Percentiles rank a stretch among this genome's conserved stretches.
phyloP scores from a whole-genome alignment of 2,888 invertebrate genomes.

The Agapostemon virescens region DNA sequence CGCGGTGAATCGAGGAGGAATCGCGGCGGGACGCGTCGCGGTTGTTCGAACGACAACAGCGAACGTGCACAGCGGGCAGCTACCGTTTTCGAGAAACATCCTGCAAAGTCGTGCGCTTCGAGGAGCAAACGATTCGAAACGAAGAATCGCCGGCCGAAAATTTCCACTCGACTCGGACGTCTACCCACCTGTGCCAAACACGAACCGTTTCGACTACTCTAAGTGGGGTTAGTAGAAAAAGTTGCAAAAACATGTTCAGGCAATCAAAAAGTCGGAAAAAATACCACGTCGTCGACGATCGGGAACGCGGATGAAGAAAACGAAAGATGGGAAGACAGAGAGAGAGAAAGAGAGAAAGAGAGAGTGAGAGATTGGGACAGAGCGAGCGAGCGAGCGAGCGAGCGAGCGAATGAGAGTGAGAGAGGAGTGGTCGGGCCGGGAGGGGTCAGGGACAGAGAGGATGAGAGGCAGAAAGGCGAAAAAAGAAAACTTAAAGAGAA shows the following conservation, averaged over 20 bases:
- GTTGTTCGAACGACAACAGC: slow-evolving; percentile 10
- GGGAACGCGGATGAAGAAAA: slow-evolving; percentile 45
- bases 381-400: no score
- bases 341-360: no score
- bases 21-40: background rate
- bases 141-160: no score
- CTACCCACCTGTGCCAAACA: slow-evolving; percentile 76
- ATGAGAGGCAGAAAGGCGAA: slow-evolving; percentile 49
- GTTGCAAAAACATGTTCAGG: slow-evolving; percentile 76
- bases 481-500: slow-evolving; percentile 45
- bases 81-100: slow-evolving; percentile 32
- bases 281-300: slow-evolving; percentile 62
- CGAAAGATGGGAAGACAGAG: background rate
- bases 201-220: slow-evolving; percentile 65
- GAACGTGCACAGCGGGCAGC: slow-evolving; percentile 20
- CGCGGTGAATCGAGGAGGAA: background rate
- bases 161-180: slow-evolving; percentile 28
- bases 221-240: slow-evolving; percentile 74
- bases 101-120: slow-evolving; percentile 55
- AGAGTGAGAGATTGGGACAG: no score
- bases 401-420: no score
- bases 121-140: slow-evolving; percentile 20
- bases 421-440: no score
- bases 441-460: background rate
- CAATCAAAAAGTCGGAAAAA: slow-evolving; percentile 69